These are phyloP conservation scores for Nerophis ophidion DNA, from an alignment of 2,113 vertebrate genomes.

Conservation along the genomic window DNA sequence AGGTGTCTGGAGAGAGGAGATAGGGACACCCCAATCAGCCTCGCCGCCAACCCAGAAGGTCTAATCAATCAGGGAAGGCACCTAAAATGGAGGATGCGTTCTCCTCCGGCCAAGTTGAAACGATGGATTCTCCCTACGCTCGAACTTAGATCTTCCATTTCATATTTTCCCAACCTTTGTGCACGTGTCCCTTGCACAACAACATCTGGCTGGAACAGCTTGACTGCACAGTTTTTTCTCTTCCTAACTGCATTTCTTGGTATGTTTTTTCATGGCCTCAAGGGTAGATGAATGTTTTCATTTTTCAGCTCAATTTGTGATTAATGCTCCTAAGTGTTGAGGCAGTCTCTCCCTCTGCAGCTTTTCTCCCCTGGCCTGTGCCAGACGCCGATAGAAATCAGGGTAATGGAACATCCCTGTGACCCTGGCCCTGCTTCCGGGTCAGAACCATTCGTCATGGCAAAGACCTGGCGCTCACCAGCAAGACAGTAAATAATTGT, in stretches of 20 bases:
- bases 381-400: slow-evolving; percentile 33
- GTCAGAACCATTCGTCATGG: slow-evolving; percentile 38
- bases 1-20: slow-evolving; percentile 53
- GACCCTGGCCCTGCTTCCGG: slow-evolving; percentile 35
- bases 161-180: slow-evolving; percentile 17
- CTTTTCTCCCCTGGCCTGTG: slow-evolving; percentile 11
- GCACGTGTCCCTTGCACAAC: not conserved
- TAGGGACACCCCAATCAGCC: slow-evolving; percentile 43
- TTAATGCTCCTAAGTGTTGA: slow-evolving; percentile 10
- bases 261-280: slow-evolving; percentile 22
- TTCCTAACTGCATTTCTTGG: slow-evolving; percentile 9
- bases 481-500: slow-evolving; percentile 30
- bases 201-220: slow-evolving; percentile 1
- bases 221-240: not conserved
- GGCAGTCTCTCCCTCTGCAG: slow-evolving; percentile 1
- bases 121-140: slow-evolving; percentile 31
- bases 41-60: slow-evolving; percentile 35
- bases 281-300: slow-evolving; percentile 23
- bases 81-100: slow-evolving; percentile 52
- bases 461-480: slow-evolving; percentile 28
- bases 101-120: slow-evolving; percentile 21
- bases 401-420: slow-evolving; percentile 27
- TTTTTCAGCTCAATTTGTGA: slow-evolving; percentile 27
- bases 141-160: slow-evolving; percentile 21
- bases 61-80: slow-evolving; percentile 58